phyloP scores from a whole-genome alignment of 2,797 vertebrate species.

The Danionella dracula region DNA sequence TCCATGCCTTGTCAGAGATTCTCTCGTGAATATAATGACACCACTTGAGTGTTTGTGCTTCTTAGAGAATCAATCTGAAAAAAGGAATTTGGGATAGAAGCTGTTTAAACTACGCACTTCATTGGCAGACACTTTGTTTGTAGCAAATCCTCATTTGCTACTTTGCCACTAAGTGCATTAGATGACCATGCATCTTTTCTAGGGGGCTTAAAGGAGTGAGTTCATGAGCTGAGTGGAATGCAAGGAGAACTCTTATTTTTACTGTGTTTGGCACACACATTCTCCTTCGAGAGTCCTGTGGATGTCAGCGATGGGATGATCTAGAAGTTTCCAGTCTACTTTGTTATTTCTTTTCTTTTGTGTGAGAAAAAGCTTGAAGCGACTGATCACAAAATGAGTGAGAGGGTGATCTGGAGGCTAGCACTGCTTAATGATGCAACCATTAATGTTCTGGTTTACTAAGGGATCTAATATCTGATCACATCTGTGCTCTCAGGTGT shows the following conservation, averaged over 20 bases:
- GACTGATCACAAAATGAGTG: background rate
- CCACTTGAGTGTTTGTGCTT: no score
- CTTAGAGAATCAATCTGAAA: no score
- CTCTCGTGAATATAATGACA: no score
- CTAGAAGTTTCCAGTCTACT: constrained; percentile 1
- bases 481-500: background rate
- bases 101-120: background rate
- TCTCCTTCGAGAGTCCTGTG: constrained; percentile 10
- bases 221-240: constrained; percentile 20
- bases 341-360: background rate
- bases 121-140: background rate
- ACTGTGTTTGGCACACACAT: background rate
- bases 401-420: constrained; percentile 1
- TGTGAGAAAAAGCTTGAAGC: background rate
- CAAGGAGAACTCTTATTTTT: constrained; percentile 19
- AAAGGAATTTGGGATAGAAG: no score
- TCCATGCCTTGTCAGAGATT: no score
- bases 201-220: constrained; percentile 6
- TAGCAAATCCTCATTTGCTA: background rate
- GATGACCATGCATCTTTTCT: background rate
- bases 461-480: background rate
- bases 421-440: background rate
- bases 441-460: background rate
- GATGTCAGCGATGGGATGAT: constrained; percentile 17
- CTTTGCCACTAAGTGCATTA: background rate